These are phyloP conservation scores for Listrodromus nycthemerus DNA, from an alignment of 2,888 invertebrate species.

Conservation along the genomic window DNA sequence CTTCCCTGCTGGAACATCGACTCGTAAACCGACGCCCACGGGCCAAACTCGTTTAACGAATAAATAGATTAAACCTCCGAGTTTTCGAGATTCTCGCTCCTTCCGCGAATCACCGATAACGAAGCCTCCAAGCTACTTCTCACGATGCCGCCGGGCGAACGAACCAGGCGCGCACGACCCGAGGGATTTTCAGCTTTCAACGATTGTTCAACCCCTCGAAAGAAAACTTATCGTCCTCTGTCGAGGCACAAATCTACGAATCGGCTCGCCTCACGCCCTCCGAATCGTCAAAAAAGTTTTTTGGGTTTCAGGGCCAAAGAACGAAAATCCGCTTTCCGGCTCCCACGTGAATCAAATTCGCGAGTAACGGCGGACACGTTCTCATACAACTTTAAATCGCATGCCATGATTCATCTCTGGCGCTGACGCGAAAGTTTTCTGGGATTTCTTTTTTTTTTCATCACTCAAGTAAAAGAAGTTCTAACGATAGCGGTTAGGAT, in stretches of 20 bases:
- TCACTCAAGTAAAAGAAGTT: background rate
- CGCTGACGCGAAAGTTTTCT: background rate
- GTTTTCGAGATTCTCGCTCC: conserved; percentile 60
- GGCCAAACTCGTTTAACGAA: conserved; percentile 3
- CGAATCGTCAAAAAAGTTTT: background rate
- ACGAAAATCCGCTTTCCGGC: background rate
- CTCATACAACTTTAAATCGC: conserved; percentile 2
- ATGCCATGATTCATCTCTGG: background rate
- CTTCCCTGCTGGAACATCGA: background rate
- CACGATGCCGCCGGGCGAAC: background rate
- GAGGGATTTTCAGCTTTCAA: conserved; percentile 13
- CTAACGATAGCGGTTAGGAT: no score
- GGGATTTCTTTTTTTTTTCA: background rate
- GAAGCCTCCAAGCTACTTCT: background rate
- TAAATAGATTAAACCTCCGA: conserved; percentile 30
- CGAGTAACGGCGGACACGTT: background rate
- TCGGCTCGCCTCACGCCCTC: background rate
- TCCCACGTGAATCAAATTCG: conserved; percentile 9
- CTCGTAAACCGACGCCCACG: background rate
- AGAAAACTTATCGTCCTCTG: conserved; percentile 9
- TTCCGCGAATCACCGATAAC: conserved; percentile 21
- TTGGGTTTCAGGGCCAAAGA: background rate
- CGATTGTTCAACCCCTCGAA: background rate
- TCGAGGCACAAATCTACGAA: background rate
- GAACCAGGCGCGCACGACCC: background rate